Evolutionary conservation across 2,888 invertebrate genomes (phyloP), one percentile per base, ranked within the genome.

Genomic region (Drosophila paramelanica): DNA sequence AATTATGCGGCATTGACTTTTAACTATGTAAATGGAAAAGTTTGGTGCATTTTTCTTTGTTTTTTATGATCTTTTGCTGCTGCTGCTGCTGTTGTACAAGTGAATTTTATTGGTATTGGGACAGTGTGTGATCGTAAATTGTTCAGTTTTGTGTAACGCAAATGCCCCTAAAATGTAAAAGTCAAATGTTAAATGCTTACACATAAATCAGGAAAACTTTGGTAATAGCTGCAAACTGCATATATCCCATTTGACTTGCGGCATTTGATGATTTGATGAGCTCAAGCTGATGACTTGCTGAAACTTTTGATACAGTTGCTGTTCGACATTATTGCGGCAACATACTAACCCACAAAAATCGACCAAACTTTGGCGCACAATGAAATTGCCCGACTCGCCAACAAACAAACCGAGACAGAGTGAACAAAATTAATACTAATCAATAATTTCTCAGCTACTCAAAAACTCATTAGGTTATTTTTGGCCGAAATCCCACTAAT

Each of bases 381-480:
- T 59, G 60, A 58, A 52, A 39, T 61, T 51, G 62, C 39, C 50
- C 57, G 73, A 65, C 64, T 61, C 23, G 52, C 38, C 64, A 60
- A 45, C 33, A 38, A 47, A 49, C 46, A 51, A 41, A 56, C 50
- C 11, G 49, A 46, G 39, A 55, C 20, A 42, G 10, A 10, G 31
- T 10, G 31, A 49, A 42, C 23, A 55, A 43, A 42, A 39, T 58
- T 59, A 52, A 56, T 49, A 51, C 64, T 58, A 72, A 83, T 83
- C 87, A 83, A 86, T 83, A 86, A 77, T 73, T 86, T 83, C 69
- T 68, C 64, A 78, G 85, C 85, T 74, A 77, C 77, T 85, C 82
- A 80, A 85, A 81, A 80, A 68, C 67, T 78, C 85, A 85, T 85
- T 85, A 85, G 43, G 60, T 72, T 57, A 57, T 65, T 73, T 79